phyloP scores from a whole-genome alignment of 1,140 invertebrate species.

The Cotesia chilonis region DNA sequence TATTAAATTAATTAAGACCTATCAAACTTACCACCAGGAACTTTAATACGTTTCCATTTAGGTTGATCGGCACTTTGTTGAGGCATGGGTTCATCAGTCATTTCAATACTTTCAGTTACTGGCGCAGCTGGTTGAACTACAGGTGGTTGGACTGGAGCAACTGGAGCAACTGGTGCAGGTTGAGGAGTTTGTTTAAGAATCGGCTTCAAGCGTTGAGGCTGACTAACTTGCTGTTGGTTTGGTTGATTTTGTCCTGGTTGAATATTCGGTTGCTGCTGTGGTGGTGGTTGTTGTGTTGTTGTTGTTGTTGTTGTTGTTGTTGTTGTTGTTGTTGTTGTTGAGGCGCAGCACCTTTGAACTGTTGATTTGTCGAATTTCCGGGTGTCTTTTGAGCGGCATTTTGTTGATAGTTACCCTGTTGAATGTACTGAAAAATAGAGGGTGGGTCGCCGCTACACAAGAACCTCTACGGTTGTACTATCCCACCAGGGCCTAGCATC shows the following conservation, averaged over 20 bases:
- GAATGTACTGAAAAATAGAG: constrained; percentile 62
- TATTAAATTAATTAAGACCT: constrained; percentile 12
- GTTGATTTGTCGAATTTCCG: constrained; percentile 47
- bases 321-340: constrained; percentile 24
- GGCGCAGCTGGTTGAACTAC: neutral
- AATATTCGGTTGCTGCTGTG: constrained; percentile 41
- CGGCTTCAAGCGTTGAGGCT: constrained; percentile 54
- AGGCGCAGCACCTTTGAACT: constrained; percentile 37
- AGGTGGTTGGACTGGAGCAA: constrained; percentile 28
- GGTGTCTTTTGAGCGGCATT: constrained; percentile 28
- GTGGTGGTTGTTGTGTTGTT: constrained; percentile 35
- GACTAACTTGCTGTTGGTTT: constrained; percentile 29
- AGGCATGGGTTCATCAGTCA: neutral
- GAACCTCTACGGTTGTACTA: constrained; percentile 66
- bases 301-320: constrained; percentile 20
- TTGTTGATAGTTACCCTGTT: constrained; percentile 56
- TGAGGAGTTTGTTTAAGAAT: constrained; percentile 52
- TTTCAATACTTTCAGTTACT: neutral
- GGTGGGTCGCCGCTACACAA: constrained; percentile 66
- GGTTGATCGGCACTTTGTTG: constrained; percentile 44
- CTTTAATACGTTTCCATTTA: constrained; percentile 55
- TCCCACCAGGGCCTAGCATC: constrained; percentile 64
- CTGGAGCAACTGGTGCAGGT: constrained; percentile 21
- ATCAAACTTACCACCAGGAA: constrained; percentile 56
- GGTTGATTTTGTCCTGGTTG: constrained; percentile 20